Conservation (phyloP, 2,797 vertebrate species). For the Sebastolobus altivelis region DNA sequence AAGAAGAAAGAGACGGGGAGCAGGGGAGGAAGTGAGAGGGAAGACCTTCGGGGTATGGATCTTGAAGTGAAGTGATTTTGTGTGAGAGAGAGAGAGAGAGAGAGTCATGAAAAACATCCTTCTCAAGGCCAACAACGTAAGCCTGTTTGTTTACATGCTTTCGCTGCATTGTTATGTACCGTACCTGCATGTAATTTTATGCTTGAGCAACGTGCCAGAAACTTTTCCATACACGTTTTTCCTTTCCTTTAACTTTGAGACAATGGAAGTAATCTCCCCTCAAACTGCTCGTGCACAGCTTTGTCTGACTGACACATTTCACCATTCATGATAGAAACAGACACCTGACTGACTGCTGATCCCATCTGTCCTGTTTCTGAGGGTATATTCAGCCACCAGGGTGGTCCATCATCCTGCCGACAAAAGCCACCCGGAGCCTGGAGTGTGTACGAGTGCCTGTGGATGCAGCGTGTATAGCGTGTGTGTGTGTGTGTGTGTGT, state of each 20-base stretch:
- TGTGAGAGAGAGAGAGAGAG: constrained; percentile 12
- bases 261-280: constrained; percentile 40
- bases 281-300: constrained; percentile 18
- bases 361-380: constrained; percentile 53
- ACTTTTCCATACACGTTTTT: constrained; percentile 17
- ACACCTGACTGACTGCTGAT: constrained; percentile 69
- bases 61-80: constrained; percentile 21
- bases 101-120: constrained; percentile 40
- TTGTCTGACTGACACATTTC: constrained; percentile 65
- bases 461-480: constrained; percentile 18
- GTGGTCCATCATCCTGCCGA: constrained; percentile 69
- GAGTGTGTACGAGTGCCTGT: constrained; percentile 34
- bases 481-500: constrained; percentile 34
- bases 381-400: constrained; percentile 71
- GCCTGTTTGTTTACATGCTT: constrained; percentile 47
- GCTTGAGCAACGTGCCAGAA: constrained; percentile 28
- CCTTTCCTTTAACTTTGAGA: constrained; percentile 7
- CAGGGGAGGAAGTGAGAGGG: constrained; percentile 46
- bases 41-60: constrained; percentile 48
- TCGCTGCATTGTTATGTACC: constrained; percentile 26
- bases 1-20: constrained; percentile 45
- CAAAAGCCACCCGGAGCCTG: constrained; percentile 47
- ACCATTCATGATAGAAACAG: constrained; percentile 41
- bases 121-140: constrained; percentile 25
- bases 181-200: constrained; percentile 41